These are phyloP conservation scores for Eutrigla gurnardus DNA, from an alignment of 2,797 vertebrate species.

Conservation along the genomic window DNA sequence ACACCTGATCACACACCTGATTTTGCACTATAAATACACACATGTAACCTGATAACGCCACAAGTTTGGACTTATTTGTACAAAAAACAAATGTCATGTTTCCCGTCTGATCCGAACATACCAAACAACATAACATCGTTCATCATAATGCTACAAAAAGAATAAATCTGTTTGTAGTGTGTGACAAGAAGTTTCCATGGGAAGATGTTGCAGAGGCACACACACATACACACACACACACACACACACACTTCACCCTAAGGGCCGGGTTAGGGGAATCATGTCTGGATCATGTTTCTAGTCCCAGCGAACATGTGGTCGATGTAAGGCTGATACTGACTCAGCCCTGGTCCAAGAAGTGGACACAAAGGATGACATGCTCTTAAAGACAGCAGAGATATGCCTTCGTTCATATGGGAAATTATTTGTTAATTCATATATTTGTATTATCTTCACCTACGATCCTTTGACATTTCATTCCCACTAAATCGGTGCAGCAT, in stretches of 20 bases:
- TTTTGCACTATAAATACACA: conserved; percentile 13
- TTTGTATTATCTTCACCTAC: not conserved
- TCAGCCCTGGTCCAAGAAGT: conserved; percentile 38
- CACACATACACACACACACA: conserved; percentile 30
- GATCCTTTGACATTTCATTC: conserved; percentile 18
- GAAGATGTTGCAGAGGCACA: conserved; percentile 49
- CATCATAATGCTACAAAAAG: conserved; percentile 17
- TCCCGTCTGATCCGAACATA: conserved; percentile 7
- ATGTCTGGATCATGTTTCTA: conserved; percentile 84
- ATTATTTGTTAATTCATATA: conserved; percentile 12
- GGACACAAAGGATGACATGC: conserved; percentile 37
- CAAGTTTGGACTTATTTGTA: not conserved
- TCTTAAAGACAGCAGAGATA: conserved; percentile 12
- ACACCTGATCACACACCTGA: not conserved
- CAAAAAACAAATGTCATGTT: not conserved
- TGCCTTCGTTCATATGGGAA: not conserved
- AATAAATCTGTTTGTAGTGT: conserved; percentile 1
- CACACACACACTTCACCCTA: conserved; percentile 59
- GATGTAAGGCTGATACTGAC: conserved; percentile 69
- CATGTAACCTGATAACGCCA: not conserved
- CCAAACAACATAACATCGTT: not conserved
- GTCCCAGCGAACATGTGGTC: conserved; percentile 77
- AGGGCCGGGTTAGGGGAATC: conserved; percentile 72
- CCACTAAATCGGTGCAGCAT: conserved; percentile 24
- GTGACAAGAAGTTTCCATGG: conserved; percentile 44